Base-by-base conservation (phyloP, 1,140 invertebrate genomes). In the Drosophila sucinea region DNA sequence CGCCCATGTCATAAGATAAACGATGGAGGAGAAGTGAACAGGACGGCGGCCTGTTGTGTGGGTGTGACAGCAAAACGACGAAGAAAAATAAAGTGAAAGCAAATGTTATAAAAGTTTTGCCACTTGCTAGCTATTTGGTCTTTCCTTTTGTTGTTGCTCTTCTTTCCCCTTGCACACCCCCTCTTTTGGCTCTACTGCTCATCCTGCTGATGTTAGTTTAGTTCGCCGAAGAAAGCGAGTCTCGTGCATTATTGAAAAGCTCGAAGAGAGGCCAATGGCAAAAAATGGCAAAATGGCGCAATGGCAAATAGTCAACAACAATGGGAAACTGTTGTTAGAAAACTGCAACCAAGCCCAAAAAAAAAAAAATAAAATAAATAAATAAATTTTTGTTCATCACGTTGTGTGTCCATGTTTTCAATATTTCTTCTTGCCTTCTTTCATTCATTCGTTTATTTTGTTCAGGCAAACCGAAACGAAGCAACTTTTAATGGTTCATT, bases 401-500 rank as follows among this genome's bases (percentile, higher is more conserved):
- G 23, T 51, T 51, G 35, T 38, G 35, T 38, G 57, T 35, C 71
- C 71, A 65, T 63, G 70, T 75, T 81, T 85, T 78, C 81, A 85
- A 81, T 84, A 84, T 85, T 85, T 85, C 60, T 66, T 71, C 60
- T 66, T 71, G 47, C 25, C 62, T 64, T 78, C 62, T 60, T 81
- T 65, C 64, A 58, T 41, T 78, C 62, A 57, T 81, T 65, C 64
- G 51, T 41, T 63, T 67, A 67, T 68, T 57, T 51, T 30, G 67
- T 66, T 67, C 66, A 69, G 71, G 70, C 69, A 64, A 70, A 73
- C 67, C 70, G 67, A 78, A 81, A 75, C 81, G 82, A 81, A 72
- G 82, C 82, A 86, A 81, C 82, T 85, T 85, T 85, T 86, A 85
- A 85, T 85, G 81, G 81, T 86, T 81, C 78, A 85, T 85, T 85